phyloP scores from a whole-genome alignment of 2,888 invertebrate species.

The Busseola fusca region DNA sequence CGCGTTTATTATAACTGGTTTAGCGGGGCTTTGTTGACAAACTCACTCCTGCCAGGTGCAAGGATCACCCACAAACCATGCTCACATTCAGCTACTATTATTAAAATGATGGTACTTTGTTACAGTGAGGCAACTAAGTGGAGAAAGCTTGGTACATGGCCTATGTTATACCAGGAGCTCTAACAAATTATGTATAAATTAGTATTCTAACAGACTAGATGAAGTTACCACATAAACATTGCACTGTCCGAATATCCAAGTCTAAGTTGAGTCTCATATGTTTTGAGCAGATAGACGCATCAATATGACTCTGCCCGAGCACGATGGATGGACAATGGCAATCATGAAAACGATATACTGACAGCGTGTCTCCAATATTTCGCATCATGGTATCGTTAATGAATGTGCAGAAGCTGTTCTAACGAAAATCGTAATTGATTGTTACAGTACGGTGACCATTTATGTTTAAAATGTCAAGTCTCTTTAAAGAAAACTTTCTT shows the following conservation, averaged over 20 bases:
- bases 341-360: background rate
- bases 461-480: no score
- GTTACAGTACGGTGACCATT: background rate
- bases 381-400: background rate
- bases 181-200: conserved; percentile 13
- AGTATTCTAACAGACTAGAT: background rate
- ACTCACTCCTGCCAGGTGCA: conserved; percentile 42
- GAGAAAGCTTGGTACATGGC: conserved; percentile 22
- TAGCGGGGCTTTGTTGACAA: conserved; percentile 58
- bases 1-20: conserved; percentile 58
- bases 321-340: background rate
- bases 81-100: conserved; percentile 9
- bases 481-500: background rate
- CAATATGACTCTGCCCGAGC: background rate
- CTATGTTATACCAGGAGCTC: background rate
- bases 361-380: background rate
- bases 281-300: background rate
- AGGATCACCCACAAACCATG: conserved; percentile 52
- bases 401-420: background rate
- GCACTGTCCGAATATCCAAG: background rate
- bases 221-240: background rate
- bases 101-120: conserved; percentile 26
- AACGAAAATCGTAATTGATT: background rate
- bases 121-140: conserved; percentile 12
- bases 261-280: background rate